Evolutionary conservation across 2,113 vertebrate species (phyloP).

Genomic region (Cyrtonyx montezumae): DNA sequence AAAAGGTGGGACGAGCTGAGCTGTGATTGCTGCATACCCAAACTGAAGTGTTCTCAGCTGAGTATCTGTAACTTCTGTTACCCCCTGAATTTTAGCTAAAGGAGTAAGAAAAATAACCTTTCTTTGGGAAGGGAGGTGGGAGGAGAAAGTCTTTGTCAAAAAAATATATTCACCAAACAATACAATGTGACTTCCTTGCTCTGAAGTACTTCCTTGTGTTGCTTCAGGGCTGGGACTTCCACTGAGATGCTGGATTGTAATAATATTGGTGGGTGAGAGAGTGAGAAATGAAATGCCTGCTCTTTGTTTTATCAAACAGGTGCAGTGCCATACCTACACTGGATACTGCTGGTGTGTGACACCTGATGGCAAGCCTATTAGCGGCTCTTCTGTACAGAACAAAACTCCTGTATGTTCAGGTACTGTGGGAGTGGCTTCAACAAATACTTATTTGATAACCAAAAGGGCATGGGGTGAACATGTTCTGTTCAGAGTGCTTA

Average conservation of each 20-base stretch:
- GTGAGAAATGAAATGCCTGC: slow-evolving; percentile 46
- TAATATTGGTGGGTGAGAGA: not conserved
- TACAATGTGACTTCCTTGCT: not conserved
- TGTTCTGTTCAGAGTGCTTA: not conserved
- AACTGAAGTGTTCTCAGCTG: not conserved
- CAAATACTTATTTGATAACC: not conserved
- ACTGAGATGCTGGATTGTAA: not conserved
- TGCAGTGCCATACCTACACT: slow-evolving; percentile 97
- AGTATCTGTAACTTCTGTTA: not conserved
- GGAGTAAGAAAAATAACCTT: not conserved
- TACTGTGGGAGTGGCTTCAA: slow-evolving; percentile 76
- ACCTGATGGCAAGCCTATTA: slow-evolving; percentile 94
- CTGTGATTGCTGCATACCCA: not conserved
- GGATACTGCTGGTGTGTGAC: slow-evolving; percentile 99
- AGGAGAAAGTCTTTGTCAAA: not conserved
- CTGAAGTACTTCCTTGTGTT: not conserved
- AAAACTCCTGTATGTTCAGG: slow-evolving; percentile 99
- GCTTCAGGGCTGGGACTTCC: not conserved
- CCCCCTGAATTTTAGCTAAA: not conserved
- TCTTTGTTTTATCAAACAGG: slow-evolving; percentile 79
- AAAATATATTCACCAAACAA: not conserved
- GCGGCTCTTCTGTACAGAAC: slow-evolving; percentile 97
- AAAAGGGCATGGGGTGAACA: not conserved
- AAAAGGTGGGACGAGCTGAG: not conserved
- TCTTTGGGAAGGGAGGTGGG: not conserved